Conservation (phyloP, 2,888 invertebrate genomes). For the Pediacus dermestoides region DNA sequence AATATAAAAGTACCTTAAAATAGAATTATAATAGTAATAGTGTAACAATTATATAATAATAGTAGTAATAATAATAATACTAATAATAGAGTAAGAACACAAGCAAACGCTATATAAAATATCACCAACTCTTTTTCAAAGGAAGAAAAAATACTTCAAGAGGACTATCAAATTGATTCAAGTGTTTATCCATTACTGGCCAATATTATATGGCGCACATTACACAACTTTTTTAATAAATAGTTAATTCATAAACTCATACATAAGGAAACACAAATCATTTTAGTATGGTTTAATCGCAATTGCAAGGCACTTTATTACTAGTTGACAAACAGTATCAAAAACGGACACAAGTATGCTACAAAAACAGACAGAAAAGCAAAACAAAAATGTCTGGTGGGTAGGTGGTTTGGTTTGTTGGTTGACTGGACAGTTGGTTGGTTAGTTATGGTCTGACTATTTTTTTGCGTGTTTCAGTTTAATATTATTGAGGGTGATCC, state of each 20-base stretch:
- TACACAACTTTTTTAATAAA: conserved; percentile 25
- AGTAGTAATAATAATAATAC: background rate
- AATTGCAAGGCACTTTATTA: conserved; percentile 39
- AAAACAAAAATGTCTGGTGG: conserved; percentile 33
- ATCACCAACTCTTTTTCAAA: conserved; percentile 48
- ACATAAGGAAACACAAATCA: conserved; percentile 23
- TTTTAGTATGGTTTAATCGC: conserved; percentile 31
- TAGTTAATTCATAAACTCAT: conserved; percentile 17
- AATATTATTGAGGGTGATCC: no score
- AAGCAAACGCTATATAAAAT: conserved; percentile 46
- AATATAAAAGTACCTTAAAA: no score
- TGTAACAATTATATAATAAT: background rate
- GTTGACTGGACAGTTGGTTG: no score
- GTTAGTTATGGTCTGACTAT: no score
- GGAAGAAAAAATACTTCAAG: conserved; percentile 27
- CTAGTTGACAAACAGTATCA: conserved; percentile 37
- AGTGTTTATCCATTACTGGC: conserved; percentile 46
- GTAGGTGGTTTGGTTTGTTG: no score
- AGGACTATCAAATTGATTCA: no score
- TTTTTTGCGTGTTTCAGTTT: no score
- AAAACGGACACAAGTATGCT: conserved; percentile 32
- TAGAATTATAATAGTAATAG: no score
- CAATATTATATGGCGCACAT: conserved; percentile 34
- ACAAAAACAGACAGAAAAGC: conserved; percentile 47
- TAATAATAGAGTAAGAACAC: conserved; percentile 30